phyloP scores from a whole-genome alignment of 1,140 invertebrate genomes.

The Psix sp. region DNA sequence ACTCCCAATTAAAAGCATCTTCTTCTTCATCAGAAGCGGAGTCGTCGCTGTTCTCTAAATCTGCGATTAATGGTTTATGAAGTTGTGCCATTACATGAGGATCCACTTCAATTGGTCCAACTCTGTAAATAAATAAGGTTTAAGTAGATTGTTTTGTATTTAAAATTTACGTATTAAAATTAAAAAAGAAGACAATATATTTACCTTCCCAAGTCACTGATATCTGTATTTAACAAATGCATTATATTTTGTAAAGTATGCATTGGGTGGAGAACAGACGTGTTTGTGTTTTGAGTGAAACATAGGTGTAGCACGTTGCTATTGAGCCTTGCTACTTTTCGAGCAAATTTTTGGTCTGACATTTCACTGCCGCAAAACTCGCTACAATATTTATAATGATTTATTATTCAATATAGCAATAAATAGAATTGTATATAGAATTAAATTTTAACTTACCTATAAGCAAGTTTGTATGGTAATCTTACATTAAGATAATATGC shows the following conservation, averaged over 20 bases:
- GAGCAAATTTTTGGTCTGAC: conserved; percentile 84
- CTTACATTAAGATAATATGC: conserved; percentile 86
- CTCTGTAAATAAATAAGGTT: conserved; percentile 73
- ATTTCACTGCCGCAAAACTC: conserved; percentile 86
- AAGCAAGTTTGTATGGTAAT: conserved; percentile 85
- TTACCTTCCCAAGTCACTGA: conserved; percentile 84
- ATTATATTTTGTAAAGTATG: conserved; percentile 86
- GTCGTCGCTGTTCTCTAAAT: conserved; percentile 81
- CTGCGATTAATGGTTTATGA: conserved; percentile 79
- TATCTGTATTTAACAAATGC: conserved; percentile 81
- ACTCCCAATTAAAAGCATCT: conserved; percentile 81
- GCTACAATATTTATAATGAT: conserved; percentile 78
- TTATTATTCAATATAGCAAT: background rate
- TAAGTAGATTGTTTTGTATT: too few relatives aligned
- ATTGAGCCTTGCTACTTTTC: conserved; percentile 87
- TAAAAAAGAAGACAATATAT: too few relatives aligned
- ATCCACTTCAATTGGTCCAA: conserved; percentile 80
- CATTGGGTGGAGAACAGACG: conserved; percentile 80
- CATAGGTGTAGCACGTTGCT: conserved; percentile 89
- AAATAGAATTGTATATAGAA: too few relatives aligned
- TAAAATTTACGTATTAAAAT: too few relatives aligned
- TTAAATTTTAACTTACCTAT: conserved; percentile 78
- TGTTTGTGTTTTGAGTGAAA: conserved; percentile 85
- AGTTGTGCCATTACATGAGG: conserved; percentile 77
- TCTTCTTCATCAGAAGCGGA: conserved; percentile 83